phyloP scores from a whole-genome alignment of 1,140 invertebrate species.

The Eumaeus atala region DNA sequence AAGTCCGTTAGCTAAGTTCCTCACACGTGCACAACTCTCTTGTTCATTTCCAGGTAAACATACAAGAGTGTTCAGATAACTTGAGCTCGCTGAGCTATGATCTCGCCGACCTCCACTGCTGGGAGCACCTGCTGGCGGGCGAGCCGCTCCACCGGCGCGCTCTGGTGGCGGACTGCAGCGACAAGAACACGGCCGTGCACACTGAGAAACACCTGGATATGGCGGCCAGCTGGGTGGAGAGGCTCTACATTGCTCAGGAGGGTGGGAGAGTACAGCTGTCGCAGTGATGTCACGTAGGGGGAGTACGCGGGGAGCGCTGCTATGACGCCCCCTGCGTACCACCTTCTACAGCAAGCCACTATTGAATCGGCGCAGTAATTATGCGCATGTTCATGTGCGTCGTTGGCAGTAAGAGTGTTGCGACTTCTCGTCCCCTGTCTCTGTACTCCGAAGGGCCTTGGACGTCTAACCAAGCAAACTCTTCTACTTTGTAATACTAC shows the following conservation, averaged over 20 bases:
- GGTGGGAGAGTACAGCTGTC: conserved; percentile 62
- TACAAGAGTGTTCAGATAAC: conserved; percentile 38
- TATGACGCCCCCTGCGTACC: no score
- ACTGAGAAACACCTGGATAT: conserved; percentile 86
- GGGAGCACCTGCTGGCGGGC: conserved; percentile 82
- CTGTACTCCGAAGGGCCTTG: no score
- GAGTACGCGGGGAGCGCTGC: no score
- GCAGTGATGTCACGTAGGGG: background rate
- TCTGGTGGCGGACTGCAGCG: conserved; percentile 62
- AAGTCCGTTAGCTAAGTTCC: background rate
- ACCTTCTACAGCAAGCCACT: no score
- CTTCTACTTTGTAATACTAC: no score
- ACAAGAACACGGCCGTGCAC: conserved; percentile 67
- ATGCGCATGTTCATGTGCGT: no score
- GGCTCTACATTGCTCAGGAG: conserved; percentile 79
- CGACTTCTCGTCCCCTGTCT: no score
- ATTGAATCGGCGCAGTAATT: no score
- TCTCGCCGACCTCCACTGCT: conserved; percentile 75
- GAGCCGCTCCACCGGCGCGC: conserved; percentile 75
- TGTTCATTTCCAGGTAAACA: conserved; percentile 44
- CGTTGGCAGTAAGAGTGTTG: no score
- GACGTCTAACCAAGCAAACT: no score
- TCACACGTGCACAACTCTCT: background rate
- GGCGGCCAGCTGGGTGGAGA: conserved; percentile 85
- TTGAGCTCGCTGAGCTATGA: conserved; percentile 63